A percentile compares a stretch with the other conserved stretches of the same genome.
Conservation (phyloP, 2,797 vertebrate species). For the Xiphophorus birchmanni region DNA sequence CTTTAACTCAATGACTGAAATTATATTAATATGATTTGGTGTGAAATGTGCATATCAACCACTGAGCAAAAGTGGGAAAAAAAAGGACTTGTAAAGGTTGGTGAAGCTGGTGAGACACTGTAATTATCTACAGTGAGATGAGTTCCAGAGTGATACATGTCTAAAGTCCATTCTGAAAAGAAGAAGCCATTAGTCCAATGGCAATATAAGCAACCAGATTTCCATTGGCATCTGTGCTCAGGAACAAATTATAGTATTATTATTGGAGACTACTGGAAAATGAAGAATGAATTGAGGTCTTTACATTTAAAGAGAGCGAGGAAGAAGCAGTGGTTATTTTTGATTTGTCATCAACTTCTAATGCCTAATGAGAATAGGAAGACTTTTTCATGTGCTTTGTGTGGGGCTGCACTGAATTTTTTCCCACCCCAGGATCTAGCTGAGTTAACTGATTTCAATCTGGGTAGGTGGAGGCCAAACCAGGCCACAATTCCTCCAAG, state of each 20-base stretch:
- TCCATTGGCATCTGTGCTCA: neutral
- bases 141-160: neutral
- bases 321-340: neutral
- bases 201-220: neutral
- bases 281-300: too few relatives aligned
- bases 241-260: neutral
- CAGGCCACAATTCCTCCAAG: neutral
- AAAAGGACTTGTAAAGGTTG: neutral
- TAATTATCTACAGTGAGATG: neutral
- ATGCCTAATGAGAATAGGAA: neutral
- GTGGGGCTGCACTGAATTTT: neutral
- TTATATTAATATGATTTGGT: neutral
- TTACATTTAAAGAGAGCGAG: neutral
- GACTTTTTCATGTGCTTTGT: neutral
- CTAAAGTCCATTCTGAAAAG: neutral
- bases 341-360: neutral
- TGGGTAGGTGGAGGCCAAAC: neutral
- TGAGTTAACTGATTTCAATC: neutral
- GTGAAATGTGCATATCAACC: neutral
- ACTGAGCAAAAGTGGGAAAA: neutral
- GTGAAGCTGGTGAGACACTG: neutral
- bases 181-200: neutral
- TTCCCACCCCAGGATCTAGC: neutral
- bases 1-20: neutral
- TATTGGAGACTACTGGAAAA: neutral